Base-by-base conservation (phyloP, 2,888 invertebrate species). In the Agrochola litura region DNA sequence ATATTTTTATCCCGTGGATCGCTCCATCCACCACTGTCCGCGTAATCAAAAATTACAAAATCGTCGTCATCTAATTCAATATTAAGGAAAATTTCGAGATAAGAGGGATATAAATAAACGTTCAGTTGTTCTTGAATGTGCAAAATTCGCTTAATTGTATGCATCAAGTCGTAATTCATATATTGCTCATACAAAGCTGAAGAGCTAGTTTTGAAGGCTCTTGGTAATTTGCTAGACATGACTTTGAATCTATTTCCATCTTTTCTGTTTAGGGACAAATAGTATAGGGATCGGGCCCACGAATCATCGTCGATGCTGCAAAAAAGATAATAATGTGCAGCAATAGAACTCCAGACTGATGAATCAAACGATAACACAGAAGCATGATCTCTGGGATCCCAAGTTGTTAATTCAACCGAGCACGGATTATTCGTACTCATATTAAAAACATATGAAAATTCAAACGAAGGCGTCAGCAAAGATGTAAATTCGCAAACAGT, bases 221-320 rank as follows among this genome's bases (percentile, higher is more conserved):
- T 92, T 1, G 94, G 92, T 41, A 90, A 69, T 25, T 80, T 67
- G 79, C 89, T 91, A 19, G 92, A 89, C 69, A 94, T 89, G 5
- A 93, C 92, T 90, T 91, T 92, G 72, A 91, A 94, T 60, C 87
- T 89, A 19, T 85, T 84, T 0, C 91, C 92, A 74, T 92, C 90
- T 87, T 76, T 90, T 60, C 91, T 88, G 77, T 92, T 90, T 49
- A 92, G 77, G 5, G 94, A 94, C 56, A 95, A 66, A 67, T 92
- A 92, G 49, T 91, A 90, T 25, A 95, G 79, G 22, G 94, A 93
- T 4, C 90, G 89, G 6, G 90, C 82, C 95, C 95, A 95, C 0
- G 94, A 93, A 58, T 89, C 88, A 75, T 95, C 94, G 58, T 95
- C 94, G 16, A 93, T 72, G 9, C 78, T 73, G 87, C 94, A 95